phyloP scores from a whole-genome alignment of 2,797 vertebrate species.

The Morus bassanus region DNA sequence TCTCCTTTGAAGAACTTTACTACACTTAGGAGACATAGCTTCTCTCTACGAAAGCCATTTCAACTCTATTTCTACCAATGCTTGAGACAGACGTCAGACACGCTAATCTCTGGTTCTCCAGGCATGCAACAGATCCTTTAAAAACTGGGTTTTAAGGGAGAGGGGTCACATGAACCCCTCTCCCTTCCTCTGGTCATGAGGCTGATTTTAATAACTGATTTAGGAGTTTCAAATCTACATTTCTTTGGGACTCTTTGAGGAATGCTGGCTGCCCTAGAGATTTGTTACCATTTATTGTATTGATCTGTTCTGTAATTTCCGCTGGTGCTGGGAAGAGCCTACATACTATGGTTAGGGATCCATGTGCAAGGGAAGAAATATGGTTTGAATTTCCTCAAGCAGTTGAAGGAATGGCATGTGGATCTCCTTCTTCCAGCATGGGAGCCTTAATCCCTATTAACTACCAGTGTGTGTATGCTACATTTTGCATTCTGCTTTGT shows the following conservation, averaged over 20 bases:
- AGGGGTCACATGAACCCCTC: not conserved
- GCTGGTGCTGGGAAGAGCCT: not conserved
- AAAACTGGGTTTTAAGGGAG: not conserved
- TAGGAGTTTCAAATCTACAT: not conserved
- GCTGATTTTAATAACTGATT: not conserved
- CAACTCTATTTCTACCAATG: not conserved
- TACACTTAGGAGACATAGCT: not conserved
- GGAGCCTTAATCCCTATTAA: not conserved
- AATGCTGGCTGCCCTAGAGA: rapidly evolving
- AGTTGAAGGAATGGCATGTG: not conserved
- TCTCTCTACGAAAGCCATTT: not conserved
- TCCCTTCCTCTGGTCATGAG: not conserved
- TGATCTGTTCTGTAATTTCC: not conserved
- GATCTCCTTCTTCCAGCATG: not conserved
- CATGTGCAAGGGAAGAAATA: not conserved
- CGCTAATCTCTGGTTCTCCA: not conserved
- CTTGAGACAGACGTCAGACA: not conserved
- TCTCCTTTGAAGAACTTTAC: constrained; percentile 46
- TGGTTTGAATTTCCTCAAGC: not conserved
- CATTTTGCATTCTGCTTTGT: not conserved
- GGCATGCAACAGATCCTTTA: not conserved
- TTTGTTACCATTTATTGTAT: not conserved
- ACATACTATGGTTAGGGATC: not conserved
- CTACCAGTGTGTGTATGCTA: rapidly evolving
- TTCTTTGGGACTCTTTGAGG: not conserved